Evolutionary conservation across 35 echinoderm and acorn worm genomes (phyloP), one percentile per base, ranked within the genome.

Genomic region (Ophioderma brevispina): DNA sequence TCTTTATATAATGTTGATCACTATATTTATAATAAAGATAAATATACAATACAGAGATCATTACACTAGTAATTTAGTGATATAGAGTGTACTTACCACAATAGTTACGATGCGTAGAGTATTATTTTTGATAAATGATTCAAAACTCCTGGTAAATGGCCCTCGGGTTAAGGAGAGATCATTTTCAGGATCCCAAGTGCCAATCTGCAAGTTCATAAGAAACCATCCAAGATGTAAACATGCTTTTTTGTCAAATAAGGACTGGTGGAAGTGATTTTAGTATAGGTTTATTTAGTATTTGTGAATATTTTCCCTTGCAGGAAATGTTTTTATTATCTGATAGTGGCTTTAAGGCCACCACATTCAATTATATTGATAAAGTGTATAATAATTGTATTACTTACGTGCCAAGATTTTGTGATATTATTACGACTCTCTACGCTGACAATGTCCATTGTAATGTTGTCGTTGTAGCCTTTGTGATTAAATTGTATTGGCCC

Each of bases 81-180:
- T 81, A 80, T 36, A 75, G 1, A 25, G 34, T 43, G 30, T 50
- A 49, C 92, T 90, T 95, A 98, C 96, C 87, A 76, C 96, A 42
- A 98, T 95, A n/a, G 96, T 98, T 0, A 98, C 96, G 38, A 98
- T 98, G 0, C 46, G 87, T 13, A 92, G 86, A 23, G 90, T 98
- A n/a, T 86, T 98, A 34, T 92, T 98, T 76, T 93, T 95, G 30
- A 37, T 76, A 38, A 92, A 64, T n/a, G 64, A 49, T 1, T 88
- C 87, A 15, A 84, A 91, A 43, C 89, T 52, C 76, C 89, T 88
- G 37, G 77, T 87, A 75, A 98, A 98, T 21, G 92, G 93, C 31
- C 78, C 92, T n/a, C 90, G 82, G 17, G 77, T 42, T 77, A 98
- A 79, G 15, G 82, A 90, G 4, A 98, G 32, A 13, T 87, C 56